Evolutionary conservation across 2,888 invertebrate genomes (phyloP), one percentile per base, ranked within the genome.

Genomic region (Miltochrista miniata): DNA sequence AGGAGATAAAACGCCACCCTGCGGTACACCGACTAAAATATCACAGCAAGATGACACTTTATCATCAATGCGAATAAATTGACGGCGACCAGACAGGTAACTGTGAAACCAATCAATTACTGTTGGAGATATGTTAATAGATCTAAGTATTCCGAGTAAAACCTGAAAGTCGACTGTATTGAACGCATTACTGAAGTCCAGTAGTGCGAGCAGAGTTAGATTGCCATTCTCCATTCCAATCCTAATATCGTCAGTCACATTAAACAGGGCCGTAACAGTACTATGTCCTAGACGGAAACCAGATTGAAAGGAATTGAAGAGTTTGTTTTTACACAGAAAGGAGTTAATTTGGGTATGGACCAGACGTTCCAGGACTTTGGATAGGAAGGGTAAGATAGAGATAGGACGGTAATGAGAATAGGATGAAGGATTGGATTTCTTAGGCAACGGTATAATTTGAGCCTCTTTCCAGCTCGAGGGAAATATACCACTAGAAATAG

Each of bases 1-100:
- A 8, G 45, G 31, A 12, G 30, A 45, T 30, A 45, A 13, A 12
- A 45, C 45, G 45, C 45, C 45, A 29, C 45, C 37, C 37, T 45
- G 45, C 11, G 45, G 45, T 13, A 37, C 45, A 13, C 45, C 45
- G 29, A 12, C 13, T 1, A 24, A 4, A 1, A 12, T 45, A 37
- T n/a, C 12, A 37, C 14, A 37, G 37, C 45, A 45, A 8, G 37
- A 29, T 0, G 38, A 45, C 7, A 7, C 2, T 4, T 15, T 2
- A 34, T 43, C 34, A 8, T 43, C 34, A 18, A 34, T 18, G 5
- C 34, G 11, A 8, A 45, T 11, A 15, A 30, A 31, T 9, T 45
- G 37, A 12, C 44, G 24, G 36, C 36, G 36, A 29, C 44, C 36
- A 13, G n/a, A 33, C 14, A 36, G 37, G 37, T 37, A 45, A 13